Percentiles rank a stretch among this genome's conserved stretches.
These are phyloP conservation scores for Morpho deidamia DNA, from an alignment of 2,888 invertebrate genomes.

Conservation along the genomic window DNA sequence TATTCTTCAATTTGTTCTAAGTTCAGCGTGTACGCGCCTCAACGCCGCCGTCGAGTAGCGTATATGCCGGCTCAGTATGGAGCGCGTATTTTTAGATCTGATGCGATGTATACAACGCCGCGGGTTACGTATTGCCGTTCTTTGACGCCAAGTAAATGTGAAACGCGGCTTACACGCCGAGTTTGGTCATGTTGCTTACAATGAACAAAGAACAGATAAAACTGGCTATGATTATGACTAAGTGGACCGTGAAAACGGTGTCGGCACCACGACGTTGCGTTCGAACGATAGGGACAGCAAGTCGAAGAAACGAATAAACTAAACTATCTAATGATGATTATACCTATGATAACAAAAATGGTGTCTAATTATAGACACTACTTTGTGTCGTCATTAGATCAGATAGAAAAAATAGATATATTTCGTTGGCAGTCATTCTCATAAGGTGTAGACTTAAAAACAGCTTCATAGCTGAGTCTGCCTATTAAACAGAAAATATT, in stretches of 20 bases:
- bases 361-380: too few species aligned
- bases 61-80: constrained; percentile 33
- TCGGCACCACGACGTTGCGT: background rate
- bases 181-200: constrained; percentile 18
- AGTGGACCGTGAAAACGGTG: constrained; percentile 14
- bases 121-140: constrained; percentile 35
- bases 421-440: too few species aligned
- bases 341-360: too few species aligned
- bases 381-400: too few species aligned
- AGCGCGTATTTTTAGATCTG: constrained; percentile 60
- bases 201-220: constrained; percentile 19
- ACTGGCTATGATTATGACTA: constrained; percentile 12
- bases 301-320: too few species aligned
- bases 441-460: too few species aligned
- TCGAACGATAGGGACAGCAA: background rate
- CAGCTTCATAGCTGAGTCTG: too few species aligned
- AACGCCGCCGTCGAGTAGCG: constrained; percentile 55
- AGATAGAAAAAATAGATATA: too few species aligned
- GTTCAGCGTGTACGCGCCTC: background rate
- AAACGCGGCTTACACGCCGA: constrained; percentile 13
- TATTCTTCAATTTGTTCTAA: background rate
- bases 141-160: constrained; percentile 33
- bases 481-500: too few species aligned
- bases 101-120: constrained; percentile 55
- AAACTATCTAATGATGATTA: too few species aligned